Percentiles rank a stretch among this genome's conserved stretches.
Conservation (phyloP, 2,797 vertebrate species). For the Microtus californicus region DNA sequence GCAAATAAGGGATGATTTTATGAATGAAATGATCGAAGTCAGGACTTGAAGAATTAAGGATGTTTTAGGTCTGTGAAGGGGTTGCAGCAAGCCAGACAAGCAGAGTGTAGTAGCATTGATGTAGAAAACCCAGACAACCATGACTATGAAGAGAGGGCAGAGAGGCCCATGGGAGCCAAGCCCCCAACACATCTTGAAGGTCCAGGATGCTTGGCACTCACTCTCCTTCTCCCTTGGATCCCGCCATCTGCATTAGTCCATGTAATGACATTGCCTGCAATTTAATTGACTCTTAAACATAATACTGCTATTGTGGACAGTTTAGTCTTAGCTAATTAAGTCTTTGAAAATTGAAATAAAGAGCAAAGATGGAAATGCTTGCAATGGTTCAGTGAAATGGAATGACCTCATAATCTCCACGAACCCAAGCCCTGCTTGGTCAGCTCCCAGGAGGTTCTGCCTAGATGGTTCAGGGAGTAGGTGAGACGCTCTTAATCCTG, state of each 20-base stretch:
- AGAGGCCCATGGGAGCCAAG: not conserved
- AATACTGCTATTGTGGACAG: slow-evolving; percentile 58
- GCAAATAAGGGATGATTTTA: not conserved
- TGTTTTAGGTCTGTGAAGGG: not conserved
- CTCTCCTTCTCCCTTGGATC: not conserved
- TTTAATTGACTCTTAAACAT: slow-evolving; percentile 68
- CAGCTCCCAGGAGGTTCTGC: not conserved
- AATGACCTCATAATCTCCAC: slow-evolving; percentile 11
- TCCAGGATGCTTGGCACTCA: rapidly evolving
- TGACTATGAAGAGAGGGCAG: rapidly evolving
- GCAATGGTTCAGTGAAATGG: not conserved
- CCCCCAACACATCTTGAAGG: not conserved
- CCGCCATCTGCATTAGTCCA: not conserved
- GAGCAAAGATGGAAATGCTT: slow-evolving; percentile 58
- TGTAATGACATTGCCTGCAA: slow-evolving; percentile 37
- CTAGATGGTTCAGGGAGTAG: not conserved
- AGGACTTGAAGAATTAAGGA: not conserved
- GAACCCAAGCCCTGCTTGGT: not conserved
- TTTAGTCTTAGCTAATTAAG: slow-evolving; percentile 65
- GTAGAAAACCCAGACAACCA: not conserved
- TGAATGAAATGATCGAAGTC: not conserved
- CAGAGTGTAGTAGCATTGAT: rapidly evolving
- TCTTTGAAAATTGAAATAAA: slow-evolving; percentile 63
- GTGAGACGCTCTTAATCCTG: not conserved
- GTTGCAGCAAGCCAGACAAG: not conserved